phyloP scores from a whole-genome alignment of 2,113 vertebrate species.

The Struthio camelus region DNA sequence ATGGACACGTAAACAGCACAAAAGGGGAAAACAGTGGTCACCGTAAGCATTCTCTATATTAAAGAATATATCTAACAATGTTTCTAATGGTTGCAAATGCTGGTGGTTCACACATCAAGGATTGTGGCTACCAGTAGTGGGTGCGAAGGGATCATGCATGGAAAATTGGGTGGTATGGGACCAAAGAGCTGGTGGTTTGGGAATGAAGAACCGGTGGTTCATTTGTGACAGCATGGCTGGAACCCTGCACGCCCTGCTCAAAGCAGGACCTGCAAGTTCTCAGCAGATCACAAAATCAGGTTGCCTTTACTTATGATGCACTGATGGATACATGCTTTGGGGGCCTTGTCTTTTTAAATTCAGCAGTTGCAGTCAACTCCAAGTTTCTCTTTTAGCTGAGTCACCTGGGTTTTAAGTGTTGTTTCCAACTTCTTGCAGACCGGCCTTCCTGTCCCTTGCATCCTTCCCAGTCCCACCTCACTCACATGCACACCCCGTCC shows the following conservation, averaged over 20 bases:
- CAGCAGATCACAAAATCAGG: constrained; percentile 5
- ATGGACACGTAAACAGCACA: background rate
- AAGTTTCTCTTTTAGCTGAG: background rate
- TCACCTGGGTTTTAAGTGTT: constrained; percentile 18
- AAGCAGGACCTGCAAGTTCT: background rate
- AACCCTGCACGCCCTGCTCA: background rate
- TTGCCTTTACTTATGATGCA: background rate
- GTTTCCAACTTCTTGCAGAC: constrained; percentile 20
- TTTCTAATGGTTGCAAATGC: background rate
- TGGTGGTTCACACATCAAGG: background rate
- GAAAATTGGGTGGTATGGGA: background rate
- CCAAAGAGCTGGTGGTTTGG: background rate
- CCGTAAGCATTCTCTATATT: constrained; percentile 48
- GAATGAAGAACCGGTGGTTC: background rate
- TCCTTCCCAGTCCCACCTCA: constrained; percentile 32
- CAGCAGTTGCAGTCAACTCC: background rate
- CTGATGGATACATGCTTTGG: background rate
- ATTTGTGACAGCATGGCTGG: background rate
- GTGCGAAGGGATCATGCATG: background rate
- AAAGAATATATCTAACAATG: constrained; percentile 1
- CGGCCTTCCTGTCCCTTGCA: constrained; percentile 29
- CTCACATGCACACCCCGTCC: background rate
- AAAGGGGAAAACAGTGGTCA: background rate
- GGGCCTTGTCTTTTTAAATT: background rate
- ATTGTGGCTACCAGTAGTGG: background rate